A percentile compares a stretch with the other conserved stretches of the same genome.
Conservation (phyloP, 2,888 invertebrate genomes). For the Venusia cambrica region DNA sequence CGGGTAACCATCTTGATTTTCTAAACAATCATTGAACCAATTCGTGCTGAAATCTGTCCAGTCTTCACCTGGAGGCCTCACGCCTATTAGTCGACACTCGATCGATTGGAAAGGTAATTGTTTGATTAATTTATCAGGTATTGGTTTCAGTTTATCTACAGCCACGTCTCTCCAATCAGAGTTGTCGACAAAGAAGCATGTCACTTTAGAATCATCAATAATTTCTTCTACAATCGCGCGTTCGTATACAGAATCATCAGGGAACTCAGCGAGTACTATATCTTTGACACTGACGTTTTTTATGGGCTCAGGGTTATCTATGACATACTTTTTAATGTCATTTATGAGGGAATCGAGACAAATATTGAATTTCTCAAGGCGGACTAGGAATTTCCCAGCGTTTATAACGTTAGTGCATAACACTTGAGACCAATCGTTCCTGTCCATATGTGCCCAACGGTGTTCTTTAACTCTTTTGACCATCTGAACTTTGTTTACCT, state of each 20-base stretch:
- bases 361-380: constrained; percentile 66
- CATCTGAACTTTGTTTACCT: constrained; percentile 26
- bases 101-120: constrained; percentile 84
- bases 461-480: constrained; percentile 22
- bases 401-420: constrained; percentile 63
- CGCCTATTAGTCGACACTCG: constrained; percentile 81
- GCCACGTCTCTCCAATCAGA: constrained; percentile 77
- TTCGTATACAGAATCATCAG: constrained; percentile 60
- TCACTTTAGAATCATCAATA: constrained; percentile 53
- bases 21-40: constrained; percentile 70
- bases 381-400: constrained; percentile 74
- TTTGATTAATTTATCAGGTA: constrained; percentile 71
- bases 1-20: constrained; percentile 50
- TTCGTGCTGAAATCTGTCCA: constrained; percentile 79
- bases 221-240: constrained; percentile 68
- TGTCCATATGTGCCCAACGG: constrained; percentile 76
- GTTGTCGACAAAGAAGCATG: constrained; percentile 83
- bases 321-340: constrained; percentile 60
- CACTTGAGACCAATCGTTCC: constrained; percentile 54
- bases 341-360: constrained; percentile 55
- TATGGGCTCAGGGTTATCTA: constrained; percentile 37
- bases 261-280: constrained; percentile 74
- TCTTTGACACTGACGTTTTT: constrained; percentile 52
- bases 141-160: constrained; percentile 58
- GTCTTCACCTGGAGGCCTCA: constrained; percentile 61